phyloP scores from a whole-genome alignment of 1,140 invertebrate genomes.

The Eupeodes corollae region DNA sequence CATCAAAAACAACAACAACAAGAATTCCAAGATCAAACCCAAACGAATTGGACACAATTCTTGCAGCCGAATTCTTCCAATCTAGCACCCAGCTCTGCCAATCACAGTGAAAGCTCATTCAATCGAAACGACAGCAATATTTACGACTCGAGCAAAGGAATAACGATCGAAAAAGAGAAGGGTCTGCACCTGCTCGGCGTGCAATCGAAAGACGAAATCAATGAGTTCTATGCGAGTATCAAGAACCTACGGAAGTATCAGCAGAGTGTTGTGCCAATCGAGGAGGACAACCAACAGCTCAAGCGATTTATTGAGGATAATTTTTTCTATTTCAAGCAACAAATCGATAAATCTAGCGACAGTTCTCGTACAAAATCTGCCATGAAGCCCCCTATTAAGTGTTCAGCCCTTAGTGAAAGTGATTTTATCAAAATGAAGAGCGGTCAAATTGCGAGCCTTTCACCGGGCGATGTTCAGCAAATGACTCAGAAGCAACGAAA shows the following conservation, averaged over 20 bases:
- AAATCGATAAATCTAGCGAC: slow-evolving; percentile 8
- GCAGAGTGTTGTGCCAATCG: slow-evolving; percentile 25
- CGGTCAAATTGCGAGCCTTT: slow-evolving; percentile 5
- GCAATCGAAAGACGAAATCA: slow-evolving; percentile 31
- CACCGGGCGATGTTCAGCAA: slow-evolving; percentile 9
- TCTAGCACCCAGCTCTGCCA: neutral
- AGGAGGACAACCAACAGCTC: slow-evolving; percentile 35
- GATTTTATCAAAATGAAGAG: slow-evolving; percentile 31
- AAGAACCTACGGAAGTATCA: slow-evolving; percentile 5
- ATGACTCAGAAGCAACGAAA: slow-evolving; percentile 13
- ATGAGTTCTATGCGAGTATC: slow-evolving; percentile 22
- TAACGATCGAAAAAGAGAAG: slow-evolving; percentile 7
- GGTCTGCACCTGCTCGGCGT: slow-evolving; percentile 22
- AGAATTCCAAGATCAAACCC: slow-evolving; percentile 9
- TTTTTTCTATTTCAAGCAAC: slow-evolving; percentile 33
- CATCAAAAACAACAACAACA: slow-evolving; percentile 12
- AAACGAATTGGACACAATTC: slow-evolving; percentile 3
- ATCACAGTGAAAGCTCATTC: neutral
- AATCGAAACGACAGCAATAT: neutral
- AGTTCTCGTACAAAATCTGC: neutral
- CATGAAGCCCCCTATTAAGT: slow-evolving; percentile 8
- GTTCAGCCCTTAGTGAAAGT: slow-evolving; percentile 28
- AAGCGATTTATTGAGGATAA: slow-evolving; percentile 36
- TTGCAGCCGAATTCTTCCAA: no score
- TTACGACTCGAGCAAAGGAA: neutral